Percentiles rank a stretch among this genome's conserved stretches.
These are phyloP conservation scores for Camponotus pennsylvanicus DNA, from an alignment of 1,140 invertebrate genomes.

Conservation along the genomic window DNA sequence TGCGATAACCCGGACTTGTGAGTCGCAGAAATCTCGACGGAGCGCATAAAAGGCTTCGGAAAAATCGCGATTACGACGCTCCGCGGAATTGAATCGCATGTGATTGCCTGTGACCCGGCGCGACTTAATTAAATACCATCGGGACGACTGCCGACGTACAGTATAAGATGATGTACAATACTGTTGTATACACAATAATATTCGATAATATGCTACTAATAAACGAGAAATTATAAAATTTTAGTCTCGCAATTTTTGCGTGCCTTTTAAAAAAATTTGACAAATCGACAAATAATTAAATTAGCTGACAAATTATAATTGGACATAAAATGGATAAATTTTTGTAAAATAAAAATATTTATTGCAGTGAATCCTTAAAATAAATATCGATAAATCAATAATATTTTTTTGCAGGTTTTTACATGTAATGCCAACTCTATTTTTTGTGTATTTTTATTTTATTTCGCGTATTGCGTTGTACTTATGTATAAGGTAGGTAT, in stretches of 20 bases:
- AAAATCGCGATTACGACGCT: conserved; percentile 36
- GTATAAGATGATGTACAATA: neutral
- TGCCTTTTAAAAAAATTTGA: neutral
- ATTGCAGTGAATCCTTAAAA: neutral
- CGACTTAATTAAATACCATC: conserved; percentile 54
- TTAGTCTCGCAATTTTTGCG: neutral
- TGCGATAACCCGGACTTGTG: conserved; percentile 41
- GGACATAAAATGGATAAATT: neutral
- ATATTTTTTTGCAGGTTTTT: neutral
- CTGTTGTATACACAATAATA: neutral
- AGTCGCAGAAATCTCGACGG: conserved; percentile 24
- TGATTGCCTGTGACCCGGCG: conserved; percentile 50
- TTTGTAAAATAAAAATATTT: neutral
- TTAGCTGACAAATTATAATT: too few relatives aligned
- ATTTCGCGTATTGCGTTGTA: neutral
- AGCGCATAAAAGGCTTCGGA: neutral
- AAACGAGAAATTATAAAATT: neutral
- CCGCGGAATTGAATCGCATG: conserved; percentile 45
- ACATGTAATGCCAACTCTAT: neutral
- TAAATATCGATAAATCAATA: neutral
- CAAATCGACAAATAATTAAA: neutral
- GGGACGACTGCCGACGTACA: neutral
- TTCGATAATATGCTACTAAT: neutral
- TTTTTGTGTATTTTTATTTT: neutral
- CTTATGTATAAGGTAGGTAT: neutral